phyloP scores from a whole-genome alignment of 2,797 vertebrate genomes.

The Morus bassanus region DNA sequence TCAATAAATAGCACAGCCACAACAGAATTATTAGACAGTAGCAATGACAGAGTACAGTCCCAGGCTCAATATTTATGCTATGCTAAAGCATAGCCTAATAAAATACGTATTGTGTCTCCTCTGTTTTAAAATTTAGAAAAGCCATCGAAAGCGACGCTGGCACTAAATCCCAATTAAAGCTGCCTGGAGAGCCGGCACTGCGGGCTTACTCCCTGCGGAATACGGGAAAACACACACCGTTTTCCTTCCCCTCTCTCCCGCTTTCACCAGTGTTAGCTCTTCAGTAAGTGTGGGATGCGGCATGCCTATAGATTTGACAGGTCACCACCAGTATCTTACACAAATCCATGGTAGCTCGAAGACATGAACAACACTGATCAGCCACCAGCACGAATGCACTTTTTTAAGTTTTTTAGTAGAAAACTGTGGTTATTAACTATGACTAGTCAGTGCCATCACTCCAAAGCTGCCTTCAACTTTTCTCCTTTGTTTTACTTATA shows the following conservation, averaged over 20 bases:
- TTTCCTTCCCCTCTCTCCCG: background rate
- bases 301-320: background rate
- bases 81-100: background rate
- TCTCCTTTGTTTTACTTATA: background rate
- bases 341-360: background rate
- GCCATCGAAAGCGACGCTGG: background rate
- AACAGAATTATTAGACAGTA: constrained; percentile 32
- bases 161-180: background rate
- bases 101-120: background rate
- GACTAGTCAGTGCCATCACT: background rate
- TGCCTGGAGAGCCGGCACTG: background rate
- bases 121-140: background rate
- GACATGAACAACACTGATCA: background rate
- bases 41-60: constrained; percentile 15
- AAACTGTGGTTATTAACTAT: background rate
- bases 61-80: constrained; percentile 8
- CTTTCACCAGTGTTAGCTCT: background rate
- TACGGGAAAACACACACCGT: background rate
- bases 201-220: background rate
- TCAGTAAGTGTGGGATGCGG: too few relatives aligned
- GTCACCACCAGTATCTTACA: background rate
- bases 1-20: constrained; percentile 38
- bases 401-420: background rate
- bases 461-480: background rate
- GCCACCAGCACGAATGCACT: background rate